Evolutionary conservation across 2,888 invertebrate species (phyloP).

Genomic region (Cephus nigrinus): DNA sequence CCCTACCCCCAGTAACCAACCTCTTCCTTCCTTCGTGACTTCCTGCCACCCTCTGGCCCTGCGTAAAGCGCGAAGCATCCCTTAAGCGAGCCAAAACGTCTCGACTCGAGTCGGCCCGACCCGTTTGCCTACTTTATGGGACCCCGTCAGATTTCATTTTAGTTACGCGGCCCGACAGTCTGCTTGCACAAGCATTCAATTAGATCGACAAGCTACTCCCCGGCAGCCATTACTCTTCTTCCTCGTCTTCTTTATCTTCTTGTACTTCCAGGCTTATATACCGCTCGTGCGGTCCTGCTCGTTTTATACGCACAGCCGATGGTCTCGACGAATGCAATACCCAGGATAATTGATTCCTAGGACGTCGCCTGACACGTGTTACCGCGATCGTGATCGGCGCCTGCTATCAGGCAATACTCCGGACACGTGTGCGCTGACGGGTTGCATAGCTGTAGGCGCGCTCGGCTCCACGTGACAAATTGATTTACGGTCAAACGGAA

Average conservation of each 20-base stretch:
- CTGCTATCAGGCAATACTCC: background rate
- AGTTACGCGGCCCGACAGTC: constrained; percentile 30
- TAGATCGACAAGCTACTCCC: background rate
- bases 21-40: background rate
- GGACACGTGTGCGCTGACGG: background rate
- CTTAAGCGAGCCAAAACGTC: background rate
- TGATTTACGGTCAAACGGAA: background rate
- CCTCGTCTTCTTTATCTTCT: background rate
- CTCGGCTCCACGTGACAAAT: background rate
- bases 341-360: background rate
- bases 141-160: constrained; percentile 39
- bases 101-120: constrained; percentile 11
- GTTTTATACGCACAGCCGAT: background rate
- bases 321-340: background rate
- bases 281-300: background rate
- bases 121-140: constrained; percentile 28
- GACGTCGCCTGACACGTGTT: background rate
- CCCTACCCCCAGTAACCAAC: background rate
- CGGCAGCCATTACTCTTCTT: constrained; percentile 7
- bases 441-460: background rate
- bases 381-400: background rate
- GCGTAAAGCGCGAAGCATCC: background rate
- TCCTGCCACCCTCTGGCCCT: background rate
- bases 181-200: constrained; percentile 9
- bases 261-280: background rate